Conservation (phyloP, 2,888 invertebrate genomes). For the Capitulum mitella region DNA sequence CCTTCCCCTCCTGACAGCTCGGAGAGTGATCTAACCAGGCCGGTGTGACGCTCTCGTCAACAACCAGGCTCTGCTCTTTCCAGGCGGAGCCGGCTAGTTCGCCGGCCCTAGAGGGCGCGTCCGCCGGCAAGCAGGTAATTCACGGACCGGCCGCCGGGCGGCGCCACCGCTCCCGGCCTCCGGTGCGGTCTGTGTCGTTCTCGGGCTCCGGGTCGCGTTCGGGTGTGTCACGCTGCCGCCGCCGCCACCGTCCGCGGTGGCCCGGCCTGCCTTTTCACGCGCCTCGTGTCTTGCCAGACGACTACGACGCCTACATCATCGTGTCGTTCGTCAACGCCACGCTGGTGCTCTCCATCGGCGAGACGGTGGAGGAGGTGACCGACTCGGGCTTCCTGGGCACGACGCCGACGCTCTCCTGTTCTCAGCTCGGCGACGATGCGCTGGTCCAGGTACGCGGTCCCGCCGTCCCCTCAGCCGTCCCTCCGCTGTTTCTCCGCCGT, state of each 20-base stretch:
- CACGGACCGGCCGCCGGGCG: background rate
- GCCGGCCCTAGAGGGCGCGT: background rate
- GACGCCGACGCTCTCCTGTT: constrained; percentile 96
- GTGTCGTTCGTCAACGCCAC: constrained; percentile 99
- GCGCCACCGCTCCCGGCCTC: background rate
- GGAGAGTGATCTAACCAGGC: background rate
- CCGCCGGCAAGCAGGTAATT: background rate
- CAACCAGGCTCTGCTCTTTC: constrained; percentile 20
- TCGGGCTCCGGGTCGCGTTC: no score
- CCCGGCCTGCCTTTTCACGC: no score
- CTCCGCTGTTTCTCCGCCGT: no score
- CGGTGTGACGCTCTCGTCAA: constrained; percentile 13
- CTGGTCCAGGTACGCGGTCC: constrained; percentile 73
- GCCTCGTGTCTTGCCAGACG: constrained; percentile 59
- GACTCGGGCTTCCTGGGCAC: constrained; percentile 99
- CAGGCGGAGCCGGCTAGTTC: background rate
- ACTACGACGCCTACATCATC: constrained; percentile 98
- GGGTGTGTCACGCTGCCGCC: no score
- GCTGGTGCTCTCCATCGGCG: constrained; percentile 95
- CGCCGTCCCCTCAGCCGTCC: no score
- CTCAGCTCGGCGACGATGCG: constrained; percentile 94
- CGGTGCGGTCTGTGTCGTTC: no score
- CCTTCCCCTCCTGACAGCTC: background rate
- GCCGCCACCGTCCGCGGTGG: no score
- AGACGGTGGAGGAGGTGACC: constrained; percentile 99